Percentiles rank a stretch among this genome's conserved stretches.
These are phyloP conservation scores for Sebastes elongatus DNA, from an alignment of 2,797 vertebrate species.

Conservation along the genomic window DNA sequence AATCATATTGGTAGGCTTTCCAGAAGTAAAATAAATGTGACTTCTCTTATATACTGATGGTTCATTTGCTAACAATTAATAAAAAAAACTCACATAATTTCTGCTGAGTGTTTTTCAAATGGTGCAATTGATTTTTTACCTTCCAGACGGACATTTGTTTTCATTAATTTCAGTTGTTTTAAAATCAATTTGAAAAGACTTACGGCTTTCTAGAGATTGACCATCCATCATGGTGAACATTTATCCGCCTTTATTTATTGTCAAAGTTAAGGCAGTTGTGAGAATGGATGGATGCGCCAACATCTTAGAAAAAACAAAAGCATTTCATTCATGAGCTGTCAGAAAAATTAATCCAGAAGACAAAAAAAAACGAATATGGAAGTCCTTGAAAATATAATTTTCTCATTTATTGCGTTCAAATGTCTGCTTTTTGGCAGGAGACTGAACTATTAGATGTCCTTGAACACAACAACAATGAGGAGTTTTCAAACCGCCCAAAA, in stretches of 20 bases:
- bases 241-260: conserved; percentile 23
- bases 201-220: not conserved
- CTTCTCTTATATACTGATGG: not conserved
- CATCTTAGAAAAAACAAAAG: not conserved
- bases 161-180: conserved; percentile 31
- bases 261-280: conserved; percentile 26
- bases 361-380: not conserved
- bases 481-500: not conserved
- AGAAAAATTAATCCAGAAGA: conserved; percentile 1
- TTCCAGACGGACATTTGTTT: conserved; percentile 23
- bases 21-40: not conserved
- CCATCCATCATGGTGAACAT: conserved; percentile 44
- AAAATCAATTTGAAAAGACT: conserved; percentile 32
- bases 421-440: not conserved
- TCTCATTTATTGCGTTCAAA: not conserved
- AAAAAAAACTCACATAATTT: not conserved
- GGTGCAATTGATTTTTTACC: conserved; percentile 5
- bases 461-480: not conserved
- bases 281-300: not conserved
- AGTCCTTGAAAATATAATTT: not conserved
- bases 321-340: conserved; percentile 3
- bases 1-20: not conserved
- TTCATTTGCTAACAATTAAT: not conserved
- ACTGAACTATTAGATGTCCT: not conserved
- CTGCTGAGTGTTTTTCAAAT: not conserved